A percentile compares a stretch with the other conserved stretches of the same genome.
Evolutionary conservation across 2,797 vertebrate genomes (phyloP).

Genomic region (Halcyon badia): DNA sequence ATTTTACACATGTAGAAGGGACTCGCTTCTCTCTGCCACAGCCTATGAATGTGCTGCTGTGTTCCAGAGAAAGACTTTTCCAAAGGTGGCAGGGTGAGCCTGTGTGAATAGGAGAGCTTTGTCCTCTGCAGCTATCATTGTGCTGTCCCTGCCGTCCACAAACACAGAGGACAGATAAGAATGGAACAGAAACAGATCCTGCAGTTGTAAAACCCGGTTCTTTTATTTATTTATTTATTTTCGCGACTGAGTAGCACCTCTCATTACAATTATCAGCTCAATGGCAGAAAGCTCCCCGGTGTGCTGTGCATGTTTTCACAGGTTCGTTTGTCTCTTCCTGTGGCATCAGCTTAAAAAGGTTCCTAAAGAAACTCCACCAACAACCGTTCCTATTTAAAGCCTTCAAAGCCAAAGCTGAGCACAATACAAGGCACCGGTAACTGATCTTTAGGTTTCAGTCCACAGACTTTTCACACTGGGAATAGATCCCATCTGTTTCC

Average conservation of each 20-base stretch:
- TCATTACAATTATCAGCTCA: conserved; percentile 71
- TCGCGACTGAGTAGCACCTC: conserved; percentile 75
- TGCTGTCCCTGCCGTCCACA: neutral
- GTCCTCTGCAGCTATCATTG: conserved; percentile 58
- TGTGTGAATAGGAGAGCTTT: conserved; percentile 60
- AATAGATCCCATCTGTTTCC: conserved; percentile 76
- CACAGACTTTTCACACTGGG: conserved; percentile 71
- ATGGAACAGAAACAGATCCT: conserved; percentile 52
- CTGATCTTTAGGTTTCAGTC: conserved; percentile 78
- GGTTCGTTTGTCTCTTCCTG: conserved; percentile 69
- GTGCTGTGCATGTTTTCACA: conserved; percentile 72
- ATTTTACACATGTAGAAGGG: neutral
- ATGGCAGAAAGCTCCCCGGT: conserved; percentile 60
- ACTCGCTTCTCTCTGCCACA: neutral
- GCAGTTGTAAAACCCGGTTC: conserved; percentile 53
- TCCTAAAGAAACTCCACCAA: conserved; percentile 67
- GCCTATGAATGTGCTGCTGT: conserved; percentile 9
- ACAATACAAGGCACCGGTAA: conserved; percentile 73
- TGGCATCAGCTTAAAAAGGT: conserved; percentile 71
- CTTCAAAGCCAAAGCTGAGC: conserved; percentile 71
- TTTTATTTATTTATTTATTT: conserved; percentile 60
- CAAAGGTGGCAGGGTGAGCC: conserved; percentile 36
- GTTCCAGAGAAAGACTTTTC: conserved; percentile 22
- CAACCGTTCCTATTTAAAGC: conserved; percentile 75
- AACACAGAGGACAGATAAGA: conserved; percentile 51